Evolutionary conservation across 2,888 invertebrate species (phyloP), one percentile per base, ranked within the genome.

Genomic region (Caenorhabditis angaria): DNA sequence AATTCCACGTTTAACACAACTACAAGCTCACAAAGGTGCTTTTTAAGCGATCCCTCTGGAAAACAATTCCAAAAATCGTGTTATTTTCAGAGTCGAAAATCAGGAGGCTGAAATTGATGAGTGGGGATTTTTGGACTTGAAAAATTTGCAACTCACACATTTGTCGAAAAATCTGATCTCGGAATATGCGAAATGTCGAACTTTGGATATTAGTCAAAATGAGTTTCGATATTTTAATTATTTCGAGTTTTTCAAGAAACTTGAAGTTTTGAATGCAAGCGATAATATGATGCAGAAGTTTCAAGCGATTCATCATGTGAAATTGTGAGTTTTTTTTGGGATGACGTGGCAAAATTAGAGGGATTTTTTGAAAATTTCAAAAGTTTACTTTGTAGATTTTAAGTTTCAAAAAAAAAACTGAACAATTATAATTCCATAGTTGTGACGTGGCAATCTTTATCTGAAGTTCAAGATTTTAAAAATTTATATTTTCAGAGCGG

Each of bases 71-170:
- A n/a, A n/a, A n/a, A n/a, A n/a, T n/a, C n/a, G n/a, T n/a, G n/a
- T n/a, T n/a, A n/a, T 54, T 27, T 69, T 27, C 22, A 70, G 71
- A 60, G 56, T 72, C 8, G 61, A 60, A n/a, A 72, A 72, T 28
- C 48, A 68, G 35, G 48, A 67, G n/a, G 72, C 72, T 8, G 55
- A 55, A 1, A 59, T 68, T 0, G 41, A 48, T 28, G 48, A 22
- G n/a, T 27, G 63, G 12, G 73, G 73, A n/a, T 14, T 48, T 2
- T 65, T 73, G 8, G 69, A 73, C 60, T 53, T 73, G 18, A 53
- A 69, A 50, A 55, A 69, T 47, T 25, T 57, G 0, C 47, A 41
- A 14, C 35, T 73, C 27, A 73, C 73, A 18, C 56, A 73, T 63
- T 41, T 73, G 25, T 50, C 62, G n/a, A 50, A 62, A n/a, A 59